Evolutionary conservation across 1,140 invertebrate genomes (phyloP).

Genomic region (Lysiphlebus fabarum): DNA sequence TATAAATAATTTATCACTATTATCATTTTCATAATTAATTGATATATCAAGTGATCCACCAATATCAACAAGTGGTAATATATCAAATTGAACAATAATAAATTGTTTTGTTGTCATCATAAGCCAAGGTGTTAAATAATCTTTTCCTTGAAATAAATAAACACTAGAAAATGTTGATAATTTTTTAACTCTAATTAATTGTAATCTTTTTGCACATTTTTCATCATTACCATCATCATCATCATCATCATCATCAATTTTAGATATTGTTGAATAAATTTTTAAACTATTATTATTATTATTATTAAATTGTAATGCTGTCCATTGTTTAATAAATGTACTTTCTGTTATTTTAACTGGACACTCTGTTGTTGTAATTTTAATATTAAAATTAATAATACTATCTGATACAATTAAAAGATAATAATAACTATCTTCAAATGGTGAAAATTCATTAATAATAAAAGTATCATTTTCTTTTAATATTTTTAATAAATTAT

Average conservation of each 20-base stretch:
- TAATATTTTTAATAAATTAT: constrained; percentile 40
- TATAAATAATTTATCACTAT: constrained; percentile 39
- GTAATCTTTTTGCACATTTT: constrained; percentile 51
- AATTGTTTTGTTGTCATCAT: constrained; percentile 48
- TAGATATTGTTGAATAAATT: constrained; percentile 8
- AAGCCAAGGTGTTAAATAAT: constrained; percentile 56
- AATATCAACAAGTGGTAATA: constrained; percentile 57
- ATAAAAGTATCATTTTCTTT: constrained; percentile 43
- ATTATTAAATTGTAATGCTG: constrained; percentile 12
- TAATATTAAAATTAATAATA: constrained; percentile 50
- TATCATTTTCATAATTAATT: constrained; percentile 44
- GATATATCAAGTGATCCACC: constrained; percentile 58
- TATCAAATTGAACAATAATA: constrained; percentile 54
- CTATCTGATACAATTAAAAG: constrained; percentile 54
- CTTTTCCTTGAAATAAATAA: constrained; percentile 55
- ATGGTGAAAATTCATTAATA: constrained; percentile 53
- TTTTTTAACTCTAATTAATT: constrained; percentile 55
- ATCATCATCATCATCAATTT: too few species aligned
- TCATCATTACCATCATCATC: constrained; percentile 30
- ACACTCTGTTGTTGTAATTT: constrained; percentile 48
- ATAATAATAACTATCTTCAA: constrained; percentile 58
- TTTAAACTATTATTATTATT: not conserved
- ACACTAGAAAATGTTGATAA: constrained; percentile 54
- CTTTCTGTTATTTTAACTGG: constrained; percentile 41
- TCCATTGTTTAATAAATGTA: constrained; percentile 29